Conservation (phyloP, 2,888 invertebrate species). For the Lathronympha strigana region DNA sequence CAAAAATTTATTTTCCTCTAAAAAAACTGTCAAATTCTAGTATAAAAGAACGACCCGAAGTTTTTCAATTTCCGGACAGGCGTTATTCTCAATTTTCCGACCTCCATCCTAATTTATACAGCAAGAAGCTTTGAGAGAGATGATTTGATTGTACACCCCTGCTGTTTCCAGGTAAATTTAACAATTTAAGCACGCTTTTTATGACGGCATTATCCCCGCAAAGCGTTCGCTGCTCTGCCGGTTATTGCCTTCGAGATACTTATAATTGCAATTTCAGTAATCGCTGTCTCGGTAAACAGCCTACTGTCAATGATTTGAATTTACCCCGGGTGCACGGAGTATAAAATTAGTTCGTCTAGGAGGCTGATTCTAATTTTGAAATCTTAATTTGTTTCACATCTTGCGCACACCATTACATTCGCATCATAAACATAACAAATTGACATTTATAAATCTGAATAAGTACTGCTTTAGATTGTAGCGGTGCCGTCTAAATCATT, state of each 20-base stretch:
- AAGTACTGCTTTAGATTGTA: too few relatives aligned
- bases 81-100: constrained; percentile 73
- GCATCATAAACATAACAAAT: too few relatives aligned
- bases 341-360: constrained; percentile 18
- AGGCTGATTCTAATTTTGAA: too few relatives aligned
- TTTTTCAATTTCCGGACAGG: constrained; percentile 81
- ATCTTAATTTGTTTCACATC: too few relatives aligned
- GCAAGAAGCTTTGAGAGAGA: constrained; percentile 71
- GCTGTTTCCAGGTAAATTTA: constrained; percentile 75
- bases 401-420: too few relatives aligned
- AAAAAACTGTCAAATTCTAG: constrained; percentile 70
- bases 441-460: too few relatives aligned
- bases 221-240: constrained; percentile 58
- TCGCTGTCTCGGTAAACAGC: constrained; percentile 56
- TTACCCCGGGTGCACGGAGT: constrained; percentile 32
- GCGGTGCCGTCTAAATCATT: not conserved
- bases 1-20: constrained; percentile 56
- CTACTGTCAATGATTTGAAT: constrained; percentile 46
- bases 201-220: constrained; percentile 68
- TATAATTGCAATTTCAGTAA: constrained; percentile 64
- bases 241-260: constrained; percentile 63
- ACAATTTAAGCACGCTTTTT: constrained; percentile 75
- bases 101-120: constrained; percentile 74
- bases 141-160: constrained; percentile 76
- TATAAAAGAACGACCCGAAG: constrained; percentile 70